These are phyloP conservation scores for Dunckerocampus dactyliophorus DNA, from an alignment of 2,113 vertebrate species.

Conservation along the genomic window DNA sequence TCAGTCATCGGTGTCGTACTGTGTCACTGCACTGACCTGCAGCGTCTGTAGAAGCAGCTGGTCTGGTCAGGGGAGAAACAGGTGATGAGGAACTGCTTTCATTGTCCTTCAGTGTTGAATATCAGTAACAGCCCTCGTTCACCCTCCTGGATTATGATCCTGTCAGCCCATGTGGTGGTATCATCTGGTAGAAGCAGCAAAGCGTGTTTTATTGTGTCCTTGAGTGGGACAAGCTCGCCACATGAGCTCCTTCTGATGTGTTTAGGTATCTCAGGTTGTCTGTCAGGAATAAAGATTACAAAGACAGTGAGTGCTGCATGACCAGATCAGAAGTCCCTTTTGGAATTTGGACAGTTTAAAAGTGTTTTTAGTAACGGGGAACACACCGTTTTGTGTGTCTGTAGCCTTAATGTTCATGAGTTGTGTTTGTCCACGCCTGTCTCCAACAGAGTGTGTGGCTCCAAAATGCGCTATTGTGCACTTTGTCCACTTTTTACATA, in stretches of 20 bases:
- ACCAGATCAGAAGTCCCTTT: constrained; percentile 16
- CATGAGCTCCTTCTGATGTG: constrained; percentile 32
- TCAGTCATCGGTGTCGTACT: constrained; percentile 15
- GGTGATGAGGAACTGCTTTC: constrained; percentile 7
- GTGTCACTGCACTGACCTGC: constrained; percentile 25
- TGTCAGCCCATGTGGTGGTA: constrained; percentile 16
- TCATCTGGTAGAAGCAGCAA: constrained; percentile 33
- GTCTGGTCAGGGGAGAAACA: constrained; percentile 31
- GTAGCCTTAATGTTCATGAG: too few species aligned
- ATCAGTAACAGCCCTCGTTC: neutral
- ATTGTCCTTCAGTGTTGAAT: constrained; percentile 35
- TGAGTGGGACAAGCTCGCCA: constrained; percentile 52
- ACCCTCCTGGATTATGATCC: constrained; percentile 41
- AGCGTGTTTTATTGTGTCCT: constrained; percentile 52
- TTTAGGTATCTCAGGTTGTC: constrained; percentile 46
- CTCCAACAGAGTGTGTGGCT: too few species aligned
- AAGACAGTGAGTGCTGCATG: constrained; percentile 38
- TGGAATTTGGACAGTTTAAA: constrained; percentile 3
- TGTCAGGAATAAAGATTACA: constrained; percentile 38
- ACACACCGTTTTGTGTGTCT: too few species aligned
- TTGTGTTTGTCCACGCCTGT: too few species aligned
- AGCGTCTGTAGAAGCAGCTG: constrained; percentile 43
- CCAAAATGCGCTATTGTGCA: too few species aligned
- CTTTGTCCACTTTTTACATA: too few species aligned
- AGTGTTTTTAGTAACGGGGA: neutral